Conservation (phyloP, 2,888 invertebrate genomes). For the Brenthis ino region DNA sequence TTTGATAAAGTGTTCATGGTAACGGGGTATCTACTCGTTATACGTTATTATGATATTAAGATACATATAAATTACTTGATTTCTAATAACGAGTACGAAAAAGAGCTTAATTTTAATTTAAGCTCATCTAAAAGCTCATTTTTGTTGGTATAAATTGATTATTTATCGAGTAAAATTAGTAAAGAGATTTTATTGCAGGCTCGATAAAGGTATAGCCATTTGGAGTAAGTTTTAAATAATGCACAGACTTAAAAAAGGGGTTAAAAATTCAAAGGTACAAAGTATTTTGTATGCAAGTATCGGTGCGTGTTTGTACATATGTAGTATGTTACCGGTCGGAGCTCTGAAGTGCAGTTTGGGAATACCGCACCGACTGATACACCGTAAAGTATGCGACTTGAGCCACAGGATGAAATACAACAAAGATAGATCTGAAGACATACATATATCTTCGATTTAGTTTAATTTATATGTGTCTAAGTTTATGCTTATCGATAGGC, state of each 20-base stretch:
- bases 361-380: constrained; percentile 81
- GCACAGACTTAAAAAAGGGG: constrained; percentile 10
- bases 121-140: not conserved
- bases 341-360: constrained; percentile 81
- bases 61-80: constrained; percentile 18
- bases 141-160: not conserved
- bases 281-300: constrained; percentile 38
- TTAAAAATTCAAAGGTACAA: constrained; percentile 29
- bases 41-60: not conserved
- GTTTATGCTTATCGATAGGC: not conserved
- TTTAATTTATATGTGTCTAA: not conserved
- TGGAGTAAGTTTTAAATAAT: constrained; percentile 8
- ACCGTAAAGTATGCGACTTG: constrained; percentile 68
- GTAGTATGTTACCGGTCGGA: constrained; percentile 57
- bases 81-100: constrained; percentile 8
- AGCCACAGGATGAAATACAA: constrained; percentile 44
- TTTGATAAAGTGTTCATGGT: constrained; percentile 8
- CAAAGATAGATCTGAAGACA: constrained; percentile 37
- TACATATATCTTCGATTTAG: not conserved
- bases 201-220: too few relatives aligned
- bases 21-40: not conserved
- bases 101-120: constrained; percentile 8
- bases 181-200: too few relatives aligned
- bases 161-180: too few relatives aligned
- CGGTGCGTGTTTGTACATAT: constrained; percentile 38